These are phyloP conservation scores for Spongilla lacustris DNA, from an alignment of 37 sponge, comb jelly and placozoan species.

Conservation along the genomic window DNA sequence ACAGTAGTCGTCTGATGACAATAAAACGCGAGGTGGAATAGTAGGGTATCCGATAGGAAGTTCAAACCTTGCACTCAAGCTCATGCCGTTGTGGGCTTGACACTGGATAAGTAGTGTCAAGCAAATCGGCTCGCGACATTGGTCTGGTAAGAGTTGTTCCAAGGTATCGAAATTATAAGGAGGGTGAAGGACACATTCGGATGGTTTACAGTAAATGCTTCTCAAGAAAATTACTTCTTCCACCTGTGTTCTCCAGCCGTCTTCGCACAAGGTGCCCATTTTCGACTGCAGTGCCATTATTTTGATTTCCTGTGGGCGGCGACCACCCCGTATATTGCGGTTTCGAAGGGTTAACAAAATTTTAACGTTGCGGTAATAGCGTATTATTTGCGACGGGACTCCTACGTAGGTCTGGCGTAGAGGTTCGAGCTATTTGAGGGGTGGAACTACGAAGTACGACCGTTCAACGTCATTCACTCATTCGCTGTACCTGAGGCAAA, in stretches of 20 bases:
- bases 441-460: background rate
- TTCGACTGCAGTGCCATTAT: background rate
- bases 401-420: slow-evolving; percentile 3
- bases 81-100: background rate
- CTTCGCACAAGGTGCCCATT: background rate
- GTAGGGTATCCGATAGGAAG: background rate
- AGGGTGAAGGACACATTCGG: background rate
- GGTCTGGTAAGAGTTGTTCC: background rate
- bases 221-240: slow-evolving; percentile 7
- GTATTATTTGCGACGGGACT: slow-evolving; percentile 6
- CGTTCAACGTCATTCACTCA: background rate
- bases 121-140: background rate
- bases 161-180: slow-evolving; percentile 3
- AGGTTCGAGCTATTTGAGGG: background rate
- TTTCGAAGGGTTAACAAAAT: background rate
- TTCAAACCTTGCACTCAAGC: background rate
- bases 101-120: background rate
- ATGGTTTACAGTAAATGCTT: slow-evolving; percentile 11
- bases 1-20: background rate
- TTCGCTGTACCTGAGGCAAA: background rate
- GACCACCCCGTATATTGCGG: background rate
- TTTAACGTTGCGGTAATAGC: background rate
- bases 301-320: background rate
- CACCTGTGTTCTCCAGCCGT: slow-evolving; percentile 7
- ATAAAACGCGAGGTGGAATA: background rate